Evolutionary conservation across 2,888 invertebrate genomes (phyloP), one percentile per base, ranked within the genome.

Genomic region (Idaea biselata): DNA sequence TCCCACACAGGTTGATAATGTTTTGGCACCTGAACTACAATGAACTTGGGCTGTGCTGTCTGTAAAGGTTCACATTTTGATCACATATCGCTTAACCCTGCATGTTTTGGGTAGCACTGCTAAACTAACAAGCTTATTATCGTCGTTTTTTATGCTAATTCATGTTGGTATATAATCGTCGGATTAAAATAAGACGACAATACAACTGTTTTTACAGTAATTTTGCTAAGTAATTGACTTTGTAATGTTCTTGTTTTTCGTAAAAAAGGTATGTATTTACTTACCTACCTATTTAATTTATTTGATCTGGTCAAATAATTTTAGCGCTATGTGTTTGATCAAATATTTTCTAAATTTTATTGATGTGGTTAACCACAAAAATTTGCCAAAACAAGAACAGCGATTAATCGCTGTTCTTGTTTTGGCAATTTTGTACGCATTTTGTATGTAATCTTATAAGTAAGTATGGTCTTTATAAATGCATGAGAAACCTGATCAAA

Each of bases 41-140:
- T 70, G 69, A 77, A 66, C 70, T 75, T 75, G 74, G 71, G 69
- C 73, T 68, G 63, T 65, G 69, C 72, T 61, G 73, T 60, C 61
- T 71, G 64, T 65, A 65, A 76, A 82, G 84, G 81, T 81, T 79
- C 71, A 74, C 68, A 72, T 78, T 83, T 84, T 77, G 64, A 67
- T 77, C 68, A 71, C 58, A 76, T 81, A 75, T 68, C 65, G 80
- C 79, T 79, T 80, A 44, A 60, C 73, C 75, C 74, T 64, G 76
- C 76, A 77, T 78, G 76, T 57, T 44, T 44, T 63, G 71, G 73
- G 69, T 68, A 58, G n/a, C 77, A 78, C 75, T 60, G 73, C 75
- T 33, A 14, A 57, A 69, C 63, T 70, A 67, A 67, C 60, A 60
- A 1, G 7, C 44, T 5, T 11, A 8, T 14, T 14, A 44, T 44